Conservation (phyloP, 2,113 vertebrate genomes). For the Poecile atricapillus region DNA sequence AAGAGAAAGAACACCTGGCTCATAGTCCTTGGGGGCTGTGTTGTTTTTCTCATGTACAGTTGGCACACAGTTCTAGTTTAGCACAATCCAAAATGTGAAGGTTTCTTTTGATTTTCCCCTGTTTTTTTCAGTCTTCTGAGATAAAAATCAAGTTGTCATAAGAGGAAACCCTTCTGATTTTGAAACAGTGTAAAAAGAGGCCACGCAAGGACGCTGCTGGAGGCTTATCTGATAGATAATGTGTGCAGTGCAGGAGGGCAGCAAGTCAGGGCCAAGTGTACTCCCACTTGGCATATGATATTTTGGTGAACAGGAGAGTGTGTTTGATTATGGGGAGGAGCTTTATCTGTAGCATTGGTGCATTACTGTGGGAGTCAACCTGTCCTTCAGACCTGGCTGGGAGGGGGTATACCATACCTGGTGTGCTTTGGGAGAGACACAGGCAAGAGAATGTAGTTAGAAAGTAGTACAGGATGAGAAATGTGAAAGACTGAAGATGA, state of each 20-base stretch:
- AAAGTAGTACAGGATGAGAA: background rate
- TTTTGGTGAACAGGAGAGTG: background rate
- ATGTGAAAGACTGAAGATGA: background rate
- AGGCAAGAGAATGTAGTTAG: background rate
- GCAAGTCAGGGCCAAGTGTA: background rate
- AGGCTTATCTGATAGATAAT: background rate
- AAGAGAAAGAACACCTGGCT: background rate
- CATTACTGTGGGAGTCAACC: background rate
- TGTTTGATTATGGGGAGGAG: background rate
- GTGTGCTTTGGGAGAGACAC: background rate
- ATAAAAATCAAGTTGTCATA: background rate
- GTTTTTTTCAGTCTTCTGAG: background rate
- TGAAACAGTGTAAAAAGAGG: background rate
- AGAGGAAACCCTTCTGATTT: background rate
- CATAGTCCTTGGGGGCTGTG: fast-evolving
- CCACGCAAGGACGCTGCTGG: background rate
- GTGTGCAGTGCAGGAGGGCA: background rate
- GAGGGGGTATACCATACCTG: background rate
- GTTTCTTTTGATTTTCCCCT: background rate
- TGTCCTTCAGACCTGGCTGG: background rate
- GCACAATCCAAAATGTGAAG: background rate
- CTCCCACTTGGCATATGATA: background rate
- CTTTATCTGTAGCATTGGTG: background rate
- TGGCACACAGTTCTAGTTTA: background rate
- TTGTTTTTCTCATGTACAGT: background rate